Evolutionary conservation across 2,888 invertebrate genomes (phyloP).

Genomic region (Phortica magna): DNA sequence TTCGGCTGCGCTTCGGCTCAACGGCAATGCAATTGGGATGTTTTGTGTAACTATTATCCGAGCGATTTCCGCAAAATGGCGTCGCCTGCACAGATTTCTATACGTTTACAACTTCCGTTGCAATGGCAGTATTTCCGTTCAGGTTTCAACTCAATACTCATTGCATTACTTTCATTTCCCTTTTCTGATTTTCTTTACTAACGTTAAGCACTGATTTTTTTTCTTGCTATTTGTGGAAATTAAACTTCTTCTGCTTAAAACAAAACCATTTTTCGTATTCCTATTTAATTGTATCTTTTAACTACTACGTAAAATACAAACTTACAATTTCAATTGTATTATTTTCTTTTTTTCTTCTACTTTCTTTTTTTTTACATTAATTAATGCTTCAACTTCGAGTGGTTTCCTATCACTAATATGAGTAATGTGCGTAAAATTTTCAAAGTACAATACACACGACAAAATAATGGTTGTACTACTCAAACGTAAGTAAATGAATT

Average conservation of each 20-base stretch:
- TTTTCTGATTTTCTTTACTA: no score
- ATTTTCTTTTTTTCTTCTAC: no score
- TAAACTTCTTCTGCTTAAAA: no score
- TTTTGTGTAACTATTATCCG: neutral
- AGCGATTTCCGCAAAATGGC: neutral
- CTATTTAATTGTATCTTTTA: no score
- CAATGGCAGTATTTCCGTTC: neutral
- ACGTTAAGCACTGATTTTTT: no score
- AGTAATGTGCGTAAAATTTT: neutral
- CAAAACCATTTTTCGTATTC: no score
- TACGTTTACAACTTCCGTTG: neutral
- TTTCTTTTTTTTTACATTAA: no score
- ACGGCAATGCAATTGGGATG: neutral
- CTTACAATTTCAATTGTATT: no score
- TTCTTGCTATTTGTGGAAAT: no score
- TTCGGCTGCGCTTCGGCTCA: neutral
- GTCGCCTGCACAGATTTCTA: neutral
- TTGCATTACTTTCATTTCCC: no score
- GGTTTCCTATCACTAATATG: neutral
- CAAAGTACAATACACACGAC: neutral
- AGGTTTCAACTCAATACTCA: neutral
- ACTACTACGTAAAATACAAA: no score
- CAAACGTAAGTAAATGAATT: neutral
- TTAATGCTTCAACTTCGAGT: neutral
- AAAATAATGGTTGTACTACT: neutral